Evolutionary conservation across 2,888 invertebrate species (phyloP).

Genomic region (Laothoe populi): DNA sequence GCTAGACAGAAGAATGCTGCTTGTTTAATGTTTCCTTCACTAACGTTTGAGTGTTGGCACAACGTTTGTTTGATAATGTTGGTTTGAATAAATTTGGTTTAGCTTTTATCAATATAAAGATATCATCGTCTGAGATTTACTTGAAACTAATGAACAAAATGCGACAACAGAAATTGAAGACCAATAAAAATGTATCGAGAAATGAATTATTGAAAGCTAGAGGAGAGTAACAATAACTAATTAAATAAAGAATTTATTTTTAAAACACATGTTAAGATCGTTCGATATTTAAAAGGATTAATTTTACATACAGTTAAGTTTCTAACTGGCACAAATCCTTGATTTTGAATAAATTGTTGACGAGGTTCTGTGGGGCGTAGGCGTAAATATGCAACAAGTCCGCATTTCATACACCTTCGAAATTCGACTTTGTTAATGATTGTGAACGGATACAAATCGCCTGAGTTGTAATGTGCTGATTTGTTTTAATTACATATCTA

Average conservation of each 20-base stretch:
- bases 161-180: too few relatives aligned
- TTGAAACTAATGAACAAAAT: too few relatives aligned
- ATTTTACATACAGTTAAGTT: constrained; percentile 39
- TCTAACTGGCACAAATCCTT: constrained; percentile 50
- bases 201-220: too few relatives aligned
- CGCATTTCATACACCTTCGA: constrained; percentile 45
- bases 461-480: constrained; percentile 14
- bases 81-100: neutral
- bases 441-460: constrained; percentile 20
- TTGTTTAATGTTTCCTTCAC: constrained; percentile 68
- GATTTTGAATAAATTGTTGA: constrained; percentile 75
- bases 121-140: too few relatives aligned
- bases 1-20: constrained; percentile 66
- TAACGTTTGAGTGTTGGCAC: constrained; percentile 47
- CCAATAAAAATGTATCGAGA: too few relatives aligned
- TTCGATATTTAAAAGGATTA: constrained; percentile 40
- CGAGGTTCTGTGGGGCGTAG: constrained; percentile 68
- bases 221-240: too few relatives aligned
- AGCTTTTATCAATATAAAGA: too few relatives aligned
- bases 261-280: neutral
- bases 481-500: constrained; percentile 20
- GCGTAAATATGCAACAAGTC: constrained; percentile 66
- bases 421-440: constrained; percentile 14
- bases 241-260: neutral
- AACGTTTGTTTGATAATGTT: constrained; percentile 5